Conservation (phyloP, 2,113 vertebrate genomes). For the Sapajus apella region DNA sequence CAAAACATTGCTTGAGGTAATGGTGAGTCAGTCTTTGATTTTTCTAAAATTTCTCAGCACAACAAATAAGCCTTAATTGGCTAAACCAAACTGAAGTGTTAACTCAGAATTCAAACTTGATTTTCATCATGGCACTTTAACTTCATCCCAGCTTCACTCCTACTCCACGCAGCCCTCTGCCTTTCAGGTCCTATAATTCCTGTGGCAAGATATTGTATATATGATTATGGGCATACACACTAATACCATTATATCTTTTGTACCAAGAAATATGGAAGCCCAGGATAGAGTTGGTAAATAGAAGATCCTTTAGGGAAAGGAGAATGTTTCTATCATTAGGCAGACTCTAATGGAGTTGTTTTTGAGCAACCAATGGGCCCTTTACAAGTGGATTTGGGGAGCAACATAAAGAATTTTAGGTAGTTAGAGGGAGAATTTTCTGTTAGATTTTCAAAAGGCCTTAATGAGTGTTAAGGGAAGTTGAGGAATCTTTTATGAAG, state of each 20-base stretch:
- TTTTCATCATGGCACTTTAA: neutral
- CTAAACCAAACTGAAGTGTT: neutral
- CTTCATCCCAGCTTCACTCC: neutral
- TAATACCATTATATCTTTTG: neutral
- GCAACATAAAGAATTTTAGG: constrained; percentile 17
- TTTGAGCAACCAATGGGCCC: neutral
- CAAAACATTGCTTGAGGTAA: neutral
- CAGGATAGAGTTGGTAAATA: neutral
- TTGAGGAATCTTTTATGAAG: neutral
- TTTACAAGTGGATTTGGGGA: constrained; percentile 27
- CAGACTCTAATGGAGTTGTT: neutral
- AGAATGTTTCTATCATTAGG: neutral
- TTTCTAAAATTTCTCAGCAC: constrained; percentile 41
- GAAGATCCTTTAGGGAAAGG: constrained; percentile 32
- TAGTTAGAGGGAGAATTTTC: constrained; percentile 13
- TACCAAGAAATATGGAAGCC: neutral
- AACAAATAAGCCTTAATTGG: constrained; percentile 50
- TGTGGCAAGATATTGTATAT: neutral
- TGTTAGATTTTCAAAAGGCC: constrained; percentile 25
- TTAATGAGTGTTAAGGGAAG: neutral
- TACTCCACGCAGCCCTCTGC: neutral
- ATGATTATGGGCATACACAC: neutral
- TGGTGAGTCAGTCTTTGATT: constrained; percentile 41
- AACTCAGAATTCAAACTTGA: neutral
- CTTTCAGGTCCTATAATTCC: neutral